Base-by-base conservation (phyloP, 37 sponge, comb jelly and placozoan species). In the Hexactinellida sp. region DNA sequence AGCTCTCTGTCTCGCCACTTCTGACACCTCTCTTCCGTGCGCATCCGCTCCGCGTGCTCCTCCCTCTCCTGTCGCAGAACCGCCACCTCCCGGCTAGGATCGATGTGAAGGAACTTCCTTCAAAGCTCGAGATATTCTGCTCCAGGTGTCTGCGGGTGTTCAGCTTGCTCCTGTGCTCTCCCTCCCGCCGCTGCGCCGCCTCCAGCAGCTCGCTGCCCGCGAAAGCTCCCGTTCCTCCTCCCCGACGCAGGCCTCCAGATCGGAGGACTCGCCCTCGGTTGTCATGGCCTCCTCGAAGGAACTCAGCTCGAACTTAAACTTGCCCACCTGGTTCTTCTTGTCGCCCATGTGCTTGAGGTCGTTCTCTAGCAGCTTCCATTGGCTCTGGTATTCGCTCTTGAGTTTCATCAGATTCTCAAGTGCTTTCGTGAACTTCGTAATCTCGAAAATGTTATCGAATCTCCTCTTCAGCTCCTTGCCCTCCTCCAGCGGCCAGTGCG, bases 361-460 rank as follows among this genome's bases (percentile, higher is more conserved):
- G 39, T 83, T 89, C 36, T 87, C 83, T 32, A 92, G 82, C 87
- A 28, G 85, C 86, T 84, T 86, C 83, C 54, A 89, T 90, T 0
- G 88, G 87, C 7, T 38, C 41, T 24, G 91, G 91, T 47, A 96
- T 86, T 55, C 90, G 3, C 28, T 63, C 34, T 28, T 23, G 3
- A 91, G 55, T 38, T 90, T 88, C 82, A 88, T 90, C 39, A 94
- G 83, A 84, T 85, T 89, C 9, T 94, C 94, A 0, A 94, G 89
- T 35, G 94, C 94, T 84, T 91, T 91, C 23, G 38, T 35, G 38
- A 38, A 37, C 87, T 35, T 21, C 13, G 47, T 84, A 21, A 88
- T 86, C 23, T 86, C 94, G 89, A 98, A 98, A n/a, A 98, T 98
- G 71, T 94, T 93, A 87, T 98, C 99, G 91, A 98, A 98, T 82